Base-by-base conservation (phyloP, 2,797 vertebrate genomes). In the Notolepis coatsorum region DNA sequence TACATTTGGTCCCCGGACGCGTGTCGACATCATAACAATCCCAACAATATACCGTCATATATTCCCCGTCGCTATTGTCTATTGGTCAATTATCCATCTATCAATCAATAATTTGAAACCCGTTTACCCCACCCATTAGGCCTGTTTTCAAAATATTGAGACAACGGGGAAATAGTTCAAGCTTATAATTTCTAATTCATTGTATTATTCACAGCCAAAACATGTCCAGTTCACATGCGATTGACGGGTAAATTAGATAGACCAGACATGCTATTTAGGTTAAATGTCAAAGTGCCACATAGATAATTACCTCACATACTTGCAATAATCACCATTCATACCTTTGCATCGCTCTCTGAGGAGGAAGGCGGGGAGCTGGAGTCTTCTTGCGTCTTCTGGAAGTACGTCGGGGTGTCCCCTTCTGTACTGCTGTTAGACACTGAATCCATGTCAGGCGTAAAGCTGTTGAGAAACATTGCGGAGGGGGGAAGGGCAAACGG, bases 371-470 rank as follows among this genome's bases (percentile, higher is more conserved):
- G 75, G 41, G 95, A 92, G 84, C 93, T 95, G 69, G 94, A 94
- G 56, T 95, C 93, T 1, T 94, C 91, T 38, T 93, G 94, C 33
- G 93, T 95, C 25, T 94, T 93, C 69, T 86, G 83, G 71, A 91
- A 94, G 71, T 93, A 93, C 17, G 85, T 88, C 51, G 92, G 82
- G 75, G 84, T 92, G 86, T 96, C 95, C 88, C 92, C 92, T 71
- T 94, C 94, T 75, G 95, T 93, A 84, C 95, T 95, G 92, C 95
- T 95, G 89, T 93, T 94, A 47, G 95, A 95, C 52, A 90, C 93
- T 20, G 94, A 88, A 75, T 98, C 96, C 89, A 95, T 94, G 54
- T 95, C 95, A 52, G 91, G 79, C 77, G 91, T 74, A 73, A 66
- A 71, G 80, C 94, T 94, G 73, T 92, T 92, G 3, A 90, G 92